phyloP scores from a whole-genome alignment of 2,797 vertebrate species.

The Poeciliopsis infans region DNA sequence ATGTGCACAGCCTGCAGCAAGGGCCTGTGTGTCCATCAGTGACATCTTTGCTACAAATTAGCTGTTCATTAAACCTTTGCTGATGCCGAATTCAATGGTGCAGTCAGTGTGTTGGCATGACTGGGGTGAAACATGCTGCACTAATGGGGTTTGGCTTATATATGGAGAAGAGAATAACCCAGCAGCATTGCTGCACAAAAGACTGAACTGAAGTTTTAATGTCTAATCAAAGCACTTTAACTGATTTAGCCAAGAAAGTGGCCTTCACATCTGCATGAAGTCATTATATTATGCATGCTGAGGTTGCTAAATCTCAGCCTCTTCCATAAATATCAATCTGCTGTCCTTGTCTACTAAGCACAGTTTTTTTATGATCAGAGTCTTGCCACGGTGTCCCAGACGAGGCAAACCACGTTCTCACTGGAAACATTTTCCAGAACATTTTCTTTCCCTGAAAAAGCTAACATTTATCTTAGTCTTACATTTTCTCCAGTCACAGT shows the following conservation, averaged over 20 bases:
- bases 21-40: slow-evolving; percentile 14
- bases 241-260: slow-evolving; percentile 32
- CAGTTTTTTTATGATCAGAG: slow-evolving; percentile 28
- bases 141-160: slow-evolving; percentile 41
- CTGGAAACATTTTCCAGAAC: background rate
- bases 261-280: slow-evolving; percentile 40
- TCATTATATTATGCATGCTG: slow-evolving; percentile 14
- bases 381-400: background rate
- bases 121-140: slow-evolving; percentile 16
- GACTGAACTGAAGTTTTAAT: slow-evolving; percentile 35
- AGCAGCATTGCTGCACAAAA: slow-evolving; percentile 7
- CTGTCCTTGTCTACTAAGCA: slow-evolving; percentile 38
- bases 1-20: slow-evolving; percentile 28
- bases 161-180: slow-evolving; percentile 45
- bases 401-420: slow-evolving; percentile 22
- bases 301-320: slow-evolving; percentile 24
- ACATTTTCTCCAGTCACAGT: background rate
- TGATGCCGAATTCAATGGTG: slow-evolving; percentile 33
- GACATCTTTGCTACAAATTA: slow-evolving; percentile 35
- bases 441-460: background rate
- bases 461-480: background rate
- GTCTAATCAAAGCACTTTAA: slow-evolving; percentile 34
- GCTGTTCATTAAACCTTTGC: slow-evolving; percentile 47
- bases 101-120: slow-evolving; percentile 31
- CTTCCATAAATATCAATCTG: slow-evolving; percentile 18